Percentiles rank a stretch among this genome's conserved stretches.
These are phyloP conservation scores for Nymphicus hollandicus DNA, from an alignment of 2,113 vertebrate species.

Conservation along the genomic window DNA sequence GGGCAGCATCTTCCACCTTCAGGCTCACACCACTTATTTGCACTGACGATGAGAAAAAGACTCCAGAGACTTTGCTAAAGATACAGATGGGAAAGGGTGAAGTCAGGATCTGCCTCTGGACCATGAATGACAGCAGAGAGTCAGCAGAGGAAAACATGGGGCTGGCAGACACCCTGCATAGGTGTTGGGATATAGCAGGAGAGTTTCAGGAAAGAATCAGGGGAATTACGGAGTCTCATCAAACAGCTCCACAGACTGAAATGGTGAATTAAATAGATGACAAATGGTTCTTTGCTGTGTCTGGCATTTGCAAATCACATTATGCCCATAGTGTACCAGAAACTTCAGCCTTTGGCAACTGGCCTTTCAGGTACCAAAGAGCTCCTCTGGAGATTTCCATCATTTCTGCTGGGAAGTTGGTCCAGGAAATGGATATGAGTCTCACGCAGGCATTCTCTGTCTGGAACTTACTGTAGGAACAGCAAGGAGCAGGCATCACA, in stretches of 20 bases:
- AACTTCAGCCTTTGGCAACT: not conserved
- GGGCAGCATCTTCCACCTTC: not conserved
- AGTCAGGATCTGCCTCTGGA: not conserved
- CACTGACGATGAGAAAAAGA: not conserved
- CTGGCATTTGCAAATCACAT: not conserved
- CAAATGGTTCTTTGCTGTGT: not conserved
- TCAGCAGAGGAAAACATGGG: not conserved
- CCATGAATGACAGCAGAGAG: not conserved
- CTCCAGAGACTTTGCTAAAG: not conserved
- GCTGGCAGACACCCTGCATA: not conserved
- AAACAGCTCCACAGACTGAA: not conserved
- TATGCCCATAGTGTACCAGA: accelerated
- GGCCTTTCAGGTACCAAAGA: not conserved
- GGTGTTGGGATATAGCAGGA: not conserved
- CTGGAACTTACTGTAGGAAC: not conserved
- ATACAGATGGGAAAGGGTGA: not conserved
- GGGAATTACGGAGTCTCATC: not conserved
- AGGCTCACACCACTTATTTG: not conserved
- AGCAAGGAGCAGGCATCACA: not conserved
- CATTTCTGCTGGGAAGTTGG: not conserved
- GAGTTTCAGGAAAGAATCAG: not conserved
- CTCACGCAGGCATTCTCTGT: not conserved
- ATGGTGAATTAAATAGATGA: not conserved
- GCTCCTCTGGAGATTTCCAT: not conserved
- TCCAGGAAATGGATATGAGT: not conserved